A percentile compares a stretch with the other conserved stretches of the same genome.
phyloP scores from a whole-genome alignment of 37 sponge, comb jelly and placozoan species.

The Diacarnus erythraeanus region DNA sequence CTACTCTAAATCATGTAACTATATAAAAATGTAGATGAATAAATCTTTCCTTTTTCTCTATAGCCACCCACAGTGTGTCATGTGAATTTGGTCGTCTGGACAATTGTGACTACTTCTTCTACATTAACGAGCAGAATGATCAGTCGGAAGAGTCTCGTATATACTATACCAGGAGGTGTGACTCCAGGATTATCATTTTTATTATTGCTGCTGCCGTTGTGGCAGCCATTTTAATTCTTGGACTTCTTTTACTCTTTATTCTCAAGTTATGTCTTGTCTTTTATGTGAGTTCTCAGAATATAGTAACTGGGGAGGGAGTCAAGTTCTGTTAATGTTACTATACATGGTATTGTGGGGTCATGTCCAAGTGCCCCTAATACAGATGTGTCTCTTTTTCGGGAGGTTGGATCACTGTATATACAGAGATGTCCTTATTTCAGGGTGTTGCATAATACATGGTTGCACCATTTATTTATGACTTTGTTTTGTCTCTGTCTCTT shows the following conservation, averaged over 20 bases:
- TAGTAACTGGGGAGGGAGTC: not conserved
- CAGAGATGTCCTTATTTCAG: no score
- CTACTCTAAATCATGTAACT: no score
- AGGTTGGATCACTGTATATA: no score
- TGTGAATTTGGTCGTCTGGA: no score
- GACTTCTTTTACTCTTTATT: conserved; percentile 18
- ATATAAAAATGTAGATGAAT: no score
- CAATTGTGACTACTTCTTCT: conserved; percentile 1
- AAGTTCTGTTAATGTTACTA: not conserved
- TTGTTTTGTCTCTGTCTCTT: not conserved
- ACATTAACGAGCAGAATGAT: not conserved
- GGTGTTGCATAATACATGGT: no score
- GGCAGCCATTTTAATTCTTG: conserved; percentile 25
- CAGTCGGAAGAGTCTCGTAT: no score
- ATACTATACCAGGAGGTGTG: not conserved
- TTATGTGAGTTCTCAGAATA: not conserved
- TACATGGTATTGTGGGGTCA: not conserved
- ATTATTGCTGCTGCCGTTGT: conserved; percentile 24
- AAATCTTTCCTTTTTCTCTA: no score
- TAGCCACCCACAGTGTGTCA: no score
- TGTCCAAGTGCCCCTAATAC: not conserved
- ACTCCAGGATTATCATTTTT: not conserved
- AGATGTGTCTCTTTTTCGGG: no score
- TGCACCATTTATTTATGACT: no score
- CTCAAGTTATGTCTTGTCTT: conserved; percentile 19